Evolutionary conservation across 2,113 vertebrate genomes (phyloP), one percentile per base, ranked within the genome.

Genomic region (Tragelaphus buxtoni): DNA sequence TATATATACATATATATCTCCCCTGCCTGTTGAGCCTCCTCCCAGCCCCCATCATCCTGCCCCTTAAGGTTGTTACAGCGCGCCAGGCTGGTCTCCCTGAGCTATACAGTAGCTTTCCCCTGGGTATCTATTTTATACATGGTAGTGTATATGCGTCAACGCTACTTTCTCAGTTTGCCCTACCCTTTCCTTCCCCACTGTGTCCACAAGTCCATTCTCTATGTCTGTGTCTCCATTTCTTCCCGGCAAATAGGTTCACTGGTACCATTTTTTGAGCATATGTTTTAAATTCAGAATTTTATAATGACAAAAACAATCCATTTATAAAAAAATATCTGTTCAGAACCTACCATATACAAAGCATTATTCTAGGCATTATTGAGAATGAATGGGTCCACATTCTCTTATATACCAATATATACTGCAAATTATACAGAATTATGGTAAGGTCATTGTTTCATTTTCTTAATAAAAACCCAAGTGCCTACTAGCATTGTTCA

Each of bases 201-300:
- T 7, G 39, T 7, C 39, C 39, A 13, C 35, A 74, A 74, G 39
- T 42, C 22, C 39, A 74, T 7, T 74, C 69, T 42, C 69, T 26
- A 26, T 42, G 39, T 74, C 69, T 74, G 39, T 74, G 22, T 74
- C 39, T 74, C 69, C 69, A 42, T 42, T 42, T 11, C 22, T 74
- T 26, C 69, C 69, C 1, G 2, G 69, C 22, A 74, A 74, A 74
- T 42, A 74, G 22, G 35, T 74, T 74, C 22, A 74, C 69, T 24
- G 22, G 69, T 74, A 74, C 39, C 22, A 42, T 96, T 87, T 58
- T 96, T 92, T 55, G 2, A 69, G 58, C 11, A 12, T 60, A 89
- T 42, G 14, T 77, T 96, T 69, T 97, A 86, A 95, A 49, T 81
- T 94, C 56, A 55, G 49, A 76, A 69, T 93, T 47, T 87, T 82